Base-by-base conservation (phyloP, 2,113 vertebrate genomes). In the Xiphorhynchus elegans region DNA sequence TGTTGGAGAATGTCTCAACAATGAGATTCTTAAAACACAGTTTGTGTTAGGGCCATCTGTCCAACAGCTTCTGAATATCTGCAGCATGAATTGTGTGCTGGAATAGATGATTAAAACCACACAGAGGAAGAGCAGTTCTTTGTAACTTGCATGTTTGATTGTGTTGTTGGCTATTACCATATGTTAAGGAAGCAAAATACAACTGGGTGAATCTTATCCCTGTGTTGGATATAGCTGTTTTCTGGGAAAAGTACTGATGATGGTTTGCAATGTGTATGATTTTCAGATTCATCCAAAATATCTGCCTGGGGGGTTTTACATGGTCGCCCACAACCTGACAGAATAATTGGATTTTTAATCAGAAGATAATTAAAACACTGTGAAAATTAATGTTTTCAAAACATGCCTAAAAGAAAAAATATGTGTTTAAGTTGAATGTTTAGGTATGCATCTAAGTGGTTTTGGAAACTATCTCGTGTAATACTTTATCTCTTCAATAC, bases 351-450 rank as follows among this genome's bases (percentile, higher is more conserved):
- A 39, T 0, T 74, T 87, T 89, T 84, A 78, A 85, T 84, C 40
- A 64, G 50, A 75, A 76, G 44, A 68, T 23, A 83, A 82, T 79
- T 70, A 50, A 80, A 79, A 81, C 42, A 29, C 62, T 44, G 3
- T 91, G 58, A 84, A 89, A 94, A 90, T 35, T 33, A 84, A 18
- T 72, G 24, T 79, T 91, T 94, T 66, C 29, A 62, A 84, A 93
- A 89, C 58, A 16, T 84, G 23, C 49, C 35, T 49, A 6, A 60
- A 74, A 92, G 25, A n/a, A 66, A 74, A 90, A 70, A 40, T 1
- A 17, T 0, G 4, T 42, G 16, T 60, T 85, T 86, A 77, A 74
- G 58, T 55, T n/a, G 18, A 37, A 53, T 52, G 5, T 70, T 95
- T 83, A 80, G 18, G 29, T 83, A 42, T 76, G 29, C 12, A 35